phyloP scores from a whole-genome alignment of 2,797 vertebrate species.

The Galago senegalensis region DNA sequence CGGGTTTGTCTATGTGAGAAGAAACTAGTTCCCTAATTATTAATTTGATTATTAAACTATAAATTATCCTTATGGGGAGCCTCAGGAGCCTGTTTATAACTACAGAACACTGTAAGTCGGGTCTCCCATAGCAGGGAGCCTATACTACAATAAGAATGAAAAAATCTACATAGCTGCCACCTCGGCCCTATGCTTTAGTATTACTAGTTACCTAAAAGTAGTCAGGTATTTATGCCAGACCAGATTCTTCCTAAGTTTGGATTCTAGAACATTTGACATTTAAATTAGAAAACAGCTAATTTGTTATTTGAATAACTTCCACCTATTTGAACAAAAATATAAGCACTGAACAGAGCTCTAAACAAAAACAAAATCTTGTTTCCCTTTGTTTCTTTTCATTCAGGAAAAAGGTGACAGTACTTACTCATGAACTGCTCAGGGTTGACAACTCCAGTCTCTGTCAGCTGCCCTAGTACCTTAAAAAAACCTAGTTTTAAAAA shows the following conservation, averaged over 20 bases:
- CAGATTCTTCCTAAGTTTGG: conserved; percentile 20
- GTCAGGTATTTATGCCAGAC: conserved; percentile 48
- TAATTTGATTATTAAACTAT: neutral
- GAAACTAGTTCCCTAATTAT: neutral
- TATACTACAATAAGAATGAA: neutral
- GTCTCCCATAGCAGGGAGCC: neutral
- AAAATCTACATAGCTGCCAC: neutral
- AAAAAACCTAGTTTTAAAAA: conserved; percentile 93
- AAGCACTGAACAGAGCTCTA: neutral
- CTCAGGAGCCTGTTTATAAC: neutral
- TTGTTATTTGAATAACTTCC: conserved; percentile 3
- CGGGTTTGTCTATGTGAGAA: neutral
- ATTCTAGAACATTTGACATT: conserved; percentile 48
- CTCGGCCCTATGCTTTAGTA: neutral
- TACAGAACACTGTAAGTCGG: neutral
- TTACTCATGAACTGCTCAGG: conserved; percentile 96
- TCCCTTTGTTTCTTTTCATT: conserved; percentile 55
- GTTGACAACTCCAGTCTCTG: conserved; percentile 93
- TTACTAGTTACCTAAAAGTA: neutral
- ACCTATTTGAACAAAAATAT: conserved; percentile 44
- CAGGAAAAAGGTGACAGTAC: conserved; percentile 80
- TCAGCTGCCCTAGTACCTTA: conserved; percentile 96
- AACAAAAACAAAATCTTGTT: conserved; percentile 16
- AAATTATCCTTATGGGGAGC: neutral
- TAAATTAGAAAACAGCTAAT: conserved; percentile 55